Conservation (phyloP, 1,140 invertebrate genomes). For the Drosophila parvula region DNA sequence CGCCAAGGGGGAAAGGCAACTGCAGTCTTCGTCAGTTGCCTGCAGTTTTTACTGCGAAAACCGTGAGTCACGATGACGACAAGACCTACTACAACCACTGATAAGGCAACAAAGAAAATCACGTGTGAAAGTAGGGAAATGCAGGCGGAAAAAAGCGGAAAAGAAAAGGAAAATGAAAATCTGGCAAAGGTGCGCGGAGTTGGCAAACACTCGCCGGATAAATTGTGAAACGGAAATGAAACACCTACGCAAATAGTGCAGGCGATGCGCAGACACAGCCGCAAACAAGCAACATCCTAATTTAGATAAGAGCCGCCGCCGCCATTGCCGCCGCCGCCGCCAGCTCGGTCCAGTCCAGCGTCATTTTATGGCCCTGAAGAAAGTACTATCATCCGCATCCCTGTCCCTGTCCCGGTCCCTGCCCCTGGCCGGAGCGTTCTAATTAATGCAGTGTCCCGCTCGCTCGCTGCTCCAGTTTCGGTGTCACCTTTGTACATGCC, state of each 20-base stretch:
- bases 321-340: conserved; percentile 9
- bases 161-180: conserved; percentile 28
- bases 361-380: conserved; percentile 66
- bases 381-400: conserved; percentile 50
- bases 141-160: conserved; percentile 1
- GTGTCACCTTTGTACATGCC: conserved; percentile 51
- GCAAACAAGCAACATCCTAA: conserved; percentile 82
- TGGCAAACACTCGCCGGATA: conserved; percentile 72
- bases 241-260: conserved; percentile 82
- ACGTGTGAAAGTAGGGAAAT: conserved; percentile 70
- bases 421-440: conserved; percentile 59
- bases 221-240: conserved; percentile 83
- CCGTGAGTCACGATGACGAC: conserved; percentile 58
- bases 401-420: conserved; percentile 17
- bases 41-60: conserved; percentile 57
- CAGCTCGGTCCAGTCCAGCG: conserved; percentile 22
- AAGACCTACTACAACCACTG: conserved; percentile 43
- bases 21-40: conserved; percentile 3
- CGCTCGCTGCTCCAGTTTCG: conserved; percentile 63
- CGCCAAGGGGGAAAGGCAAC: conserved; percentile 1
- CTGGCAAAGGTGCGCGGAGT: conserved; percentile 61
- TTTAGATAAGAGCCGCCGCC: conserved; percentile 74
- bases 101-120: conserved; percentile 68
- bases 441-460: conserved; percentile 71
- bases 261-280: conserved; percentile 74